phyloP scores from a whole-genome alignment of 2,797 vertebrate genomes.

The Sylvia borin region DNA sequence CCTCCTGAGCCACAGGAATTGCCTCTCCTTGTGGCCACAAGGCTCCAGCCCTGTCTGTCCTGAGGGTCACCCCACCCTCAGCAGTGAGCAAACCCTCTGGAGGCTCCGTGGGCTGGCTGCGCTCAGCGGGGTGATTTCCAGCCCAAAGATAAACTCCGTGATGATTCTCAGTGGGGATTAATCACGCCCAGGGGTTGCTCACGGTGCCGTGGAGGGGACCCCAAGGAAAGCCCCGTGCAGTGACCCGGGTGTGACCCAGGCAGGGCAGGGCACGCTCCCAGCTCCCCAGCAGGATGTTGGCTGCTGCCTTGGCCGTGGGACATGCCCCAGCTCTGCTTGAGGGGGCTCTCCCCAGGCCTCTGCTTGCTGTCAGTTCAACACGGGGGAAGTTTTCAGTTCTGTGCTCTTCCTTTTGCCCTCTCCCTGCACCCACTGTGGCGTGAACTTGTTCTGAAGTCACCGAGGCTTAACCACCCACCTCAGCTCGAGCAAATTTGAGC shows the following conservation, averaged over 20 bases:
- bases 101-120: neutral
- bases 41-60: neutral
- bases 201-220: neutral
- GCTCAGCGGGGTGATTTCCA: neutral
- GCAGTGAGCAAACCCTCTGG: neutral
- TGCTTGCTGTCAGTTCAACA: neutral
- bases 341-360: neutral
- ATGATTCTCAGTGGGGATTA: neutral
- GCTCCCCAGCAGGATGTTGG: neutral
- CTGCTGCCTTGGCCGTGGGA: neutral
- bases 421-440: neutral
- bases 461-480: neutral
- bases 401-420: neutral
- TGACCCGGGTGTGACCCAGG: neutral
- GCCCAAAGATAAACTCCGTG: neutral
- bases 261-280: accelerated
- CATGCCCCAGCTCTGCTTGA: neutral
- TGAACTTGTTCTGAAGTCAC: neutral
- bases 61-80: neutral
- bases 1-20: neutral
- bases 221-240: neutral
- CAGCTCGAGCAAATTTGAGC: neutral
- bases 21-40: neutral
- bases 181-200: neutral
- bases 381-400: neutral